Percentiles rank a stretch among this genome's conserved stretches.
phyloP scores from a whole-genome alignment of 2,797 vertebrate species.

The Mormyrops attenuatus region DNA sequence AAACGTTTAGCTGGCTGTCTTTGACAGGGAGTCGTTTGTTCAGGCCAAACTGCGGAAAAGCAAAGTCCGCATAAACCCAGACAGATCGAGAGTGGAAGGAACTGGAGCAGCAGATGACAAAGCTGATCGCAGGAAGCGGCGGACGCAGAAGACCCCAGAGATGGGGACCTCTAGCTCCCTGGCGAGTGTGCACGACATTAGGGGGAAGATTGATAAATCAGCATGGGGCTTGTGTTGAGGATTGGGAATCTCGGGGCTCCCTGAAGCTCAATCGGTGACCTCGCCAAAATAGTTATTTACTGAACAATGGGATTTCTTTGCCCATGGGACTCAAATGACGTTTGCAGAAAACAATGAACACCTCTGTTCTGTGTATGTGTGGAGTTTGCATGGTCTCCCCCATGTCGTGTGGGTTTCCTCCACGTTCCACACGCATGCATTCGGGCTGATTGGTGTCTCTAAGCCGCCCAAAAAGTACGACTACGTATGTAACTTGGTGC shows the following conservation, averaged over 20 bases:
- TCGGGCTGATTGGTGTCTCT: not conserved
- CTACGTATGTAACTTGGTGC: not conserved
- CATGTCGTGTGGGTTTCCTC: not conserved
- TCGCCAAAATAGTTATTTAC: not conserved
- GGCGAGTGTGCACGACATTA: not conserved
- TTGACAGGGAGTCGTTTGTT: not conserved
- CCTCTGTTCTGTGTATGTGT: not conserved
- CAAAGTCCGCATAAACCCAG: not conserved
- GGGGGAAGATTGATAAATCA: not conserved
- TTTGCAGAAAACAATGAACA: not conserved
- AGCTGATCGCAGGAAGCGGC: not conserved
- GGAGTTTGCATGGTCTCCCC: not conserved
- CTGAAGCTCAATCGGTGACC: not conserved
- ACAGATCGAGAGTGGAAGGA: not conserved
- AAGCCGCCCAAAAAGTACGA: not conserved
- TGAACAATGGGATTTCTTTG: not conserved
- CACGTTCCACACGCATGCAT: not conserved
- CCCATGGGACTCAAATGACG: not conserved
- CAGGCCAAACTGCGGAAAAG: not conserved
- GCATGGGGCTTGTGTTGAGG: not conserved
- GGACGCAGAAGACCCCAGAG: not conserved
- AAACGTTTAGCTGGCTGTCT: not conserved
- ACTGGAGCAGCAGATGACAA: not conserved
- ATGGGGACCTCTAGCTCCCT: not conserved
- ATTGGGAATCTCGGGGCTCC: not conserved